phyloP scores from a whole-genome alignment of 2,888 invertebrate species.

The Parascotia fuliginaria region DNA sequence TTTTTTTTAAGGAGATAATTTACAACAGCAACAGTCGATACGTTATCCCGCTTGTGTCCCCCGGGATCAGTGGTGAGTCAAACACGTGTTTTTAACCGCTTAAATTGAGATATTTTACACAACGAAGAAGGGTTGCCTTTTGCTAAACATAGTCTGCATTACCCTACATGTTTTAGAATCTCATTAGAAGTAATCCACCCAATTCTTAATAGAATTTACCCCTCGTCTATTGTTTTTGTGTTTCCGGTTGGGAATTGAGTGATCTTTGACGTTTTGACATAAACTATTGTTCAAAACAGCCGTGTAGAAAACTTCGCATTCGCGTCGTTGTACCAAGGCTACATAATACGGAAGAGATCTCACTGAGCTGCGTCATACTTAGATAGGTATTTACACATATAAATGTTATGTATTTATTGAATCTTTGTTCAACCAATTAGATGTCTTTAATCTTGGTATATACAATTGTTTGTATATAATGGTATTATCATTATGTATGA shows the following conservation, averaged over 20 bases:
- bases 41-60: constrained; percentile 65
- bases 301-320: constrained; percentile 61
- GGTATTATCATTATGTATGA: constrained; percentile 5
- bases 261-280: constrained; percentile 66
- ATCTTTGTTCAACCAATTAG: constrained; percentile 45
- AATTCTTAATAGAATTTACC: constrained; percentile 71
- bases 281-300: constrained; percentile 53
- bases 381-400: constrained; percentile 30
- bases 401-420: constrained; percentile 42
- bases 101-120: constrained; percentile 80
- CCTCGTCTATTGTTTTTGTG: constrained; percentile 73
- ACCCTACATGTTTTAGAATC: constrained; percentile 53
- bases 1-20: constrained; percentile 52
- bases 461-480: constrained; percentile 10
- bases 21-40: constrained; percentile 65
- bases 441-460: constrained; percentile 12
- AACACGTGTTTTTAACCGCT: constrained; percentile 80
- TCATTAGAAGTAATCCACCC: constrained; percentile 73
- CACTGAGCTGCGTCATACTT: constrained; percentile 39
- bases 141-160: constrained; percentile 73
- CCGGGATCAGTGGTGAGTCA: constrained; percentile 70
- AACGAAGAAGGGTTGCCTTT: constrained; percentile 72
- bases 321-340: constrained; percentile 68
- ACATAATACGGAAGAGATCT: constrained; percentile 66
- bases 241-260: constrained; percentile 64